Base-by-base conservation (phyloP, 53 echinoderm and acorn worm genomes). In the Patiria pectinifera region DNA sequence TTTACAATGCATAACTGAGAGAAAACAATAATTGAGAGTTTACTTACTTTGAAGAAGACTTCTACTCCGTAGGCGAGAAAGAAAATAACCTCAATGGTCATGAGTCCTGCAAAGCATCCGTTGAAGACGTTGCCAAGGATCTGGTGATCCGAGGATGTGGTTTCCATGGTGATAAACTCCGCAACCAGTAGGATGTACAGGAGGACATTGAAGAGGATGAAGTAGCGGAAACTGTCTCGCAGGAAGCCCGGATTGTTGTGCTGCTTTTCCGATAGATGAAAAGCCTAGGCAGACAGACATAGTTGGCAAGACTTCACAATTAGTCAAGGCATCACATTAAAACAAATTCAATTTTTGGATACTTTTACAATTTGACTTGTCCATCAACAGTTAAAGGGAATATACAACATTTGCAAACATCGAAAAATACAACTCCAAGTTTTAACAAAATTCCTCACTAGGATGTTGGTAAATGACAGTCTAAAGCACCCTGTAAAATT, bases 41-140 rank as follows among this genome's bases (percentile, higher is more conserved):
- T 66, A 78, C 91, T 91, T 58, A 96, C 99, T 95, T 97, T 99
- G 86, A 99, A 96, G 85, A 93, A 99, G 22, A 99, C 99, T 71
- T 99, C 99, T 7, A 99, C 97, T 82, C 99, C 99, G 78, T 99
- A 99, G 1, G 94, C 93, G 23, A 99, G 91, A 84, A 99, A 99
- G 91, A 99, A 96, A 21, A 96, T 81, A n/a, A 99, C 95, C 62
- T 96, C 96, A 62, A 99, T 83, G 70, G 94, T 92, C 94, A 99
- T 97, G 45, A 99, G 94, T 23, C 74, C 82, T 5, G 97, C 99
- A 76, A 95, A 96, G 90, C 93, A 93, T 4, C 95, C 96, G 19
- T 95, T 97, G 58, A 97, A 94, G 85, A 96, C 59, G 84, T 91
- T 93, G 45, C 91, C 94, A 15, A 99, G 94, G 49, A 91, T 72